Conservation (phyloP, 2,797 vertebrate species). For the Sarcoramphus papa region DNA sequence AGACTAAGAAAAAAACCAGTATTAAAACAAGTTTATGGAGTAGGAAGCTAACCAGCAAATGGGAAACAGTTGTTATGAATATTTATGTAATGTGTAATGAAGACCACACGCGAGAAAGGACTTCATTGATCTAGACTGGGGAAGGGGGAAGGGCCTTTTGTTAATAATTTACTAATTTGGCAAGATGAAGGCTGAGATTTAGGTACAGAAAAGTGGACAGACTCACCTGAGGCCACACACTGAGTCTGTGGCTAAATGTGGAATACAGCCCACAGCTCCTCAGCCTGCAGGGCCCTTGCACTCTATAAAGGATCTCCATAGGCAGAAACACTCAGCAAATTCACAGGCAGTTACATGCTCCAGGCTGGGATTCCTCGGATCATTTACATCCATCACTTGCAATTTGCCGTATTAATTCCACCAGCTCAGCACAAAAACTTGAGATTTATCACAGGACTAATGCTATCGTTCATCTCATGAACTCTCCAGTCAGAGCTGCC, state of each 20-base stretch:
- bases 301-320: neutral
- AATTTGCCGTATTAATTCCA: neutral
- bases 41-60: neutral
- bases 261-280: neutral
- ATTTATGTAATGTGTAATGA: neutral
- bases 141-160: neutral
- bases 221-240: neutral
- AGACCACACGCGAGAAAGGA: neutral
- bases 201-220: neutral
- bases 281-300: neutral
- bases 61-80: neutral
- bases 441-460: neutral
- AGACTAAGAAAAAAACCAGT: neutral
- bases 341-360: neutral
- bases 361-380: neutral
- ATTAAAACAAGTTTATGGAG: neutral
- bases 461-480: neutral
- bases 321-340: neutral
- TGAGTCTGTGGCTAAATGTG: neutral
- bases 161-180: neutral
- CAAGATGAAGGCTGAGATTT: neutral
- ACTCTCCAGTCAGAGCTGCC: neutral
- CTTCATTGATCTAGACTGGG: rapidly evolving
- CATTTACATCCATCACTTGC: neutral
- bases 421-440: neutral